phyloP scores from a whole-genome alignment of 2,797 vertebrate species.

The Uromys caudimaculatus region DNA sequence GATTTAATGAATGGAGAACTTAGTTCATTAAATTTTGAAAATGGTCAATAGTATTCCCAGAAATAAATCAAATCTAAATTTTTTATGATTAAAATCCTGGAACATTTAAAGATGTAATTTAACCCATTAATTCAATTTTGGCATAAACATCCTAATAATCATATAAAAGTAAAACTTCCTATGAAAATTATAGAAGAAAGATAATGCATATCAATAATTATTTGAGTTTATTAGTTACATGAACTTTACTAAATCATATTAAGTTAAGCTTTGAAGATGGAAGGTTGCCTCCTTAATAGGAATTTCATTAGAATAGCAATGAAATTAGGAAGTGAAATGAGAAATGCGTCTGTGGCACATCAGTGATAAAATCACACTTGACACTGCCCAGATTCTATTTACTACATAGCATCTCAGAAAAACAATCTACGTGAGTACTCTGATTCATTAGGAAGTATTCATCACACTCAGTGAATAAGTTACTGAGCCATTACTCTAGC shows the following conservation, averaged over 20 bases:
- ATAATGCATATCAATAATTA: neutral
- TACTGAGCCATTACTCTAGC: neutral
- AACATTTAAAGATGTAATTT: neutral
- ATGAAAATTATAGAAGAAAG: neutral
- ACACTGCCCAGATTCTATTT: neutral
- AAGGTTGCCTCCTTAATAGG: neutral
- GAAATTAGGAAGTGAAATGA: constrained; percentile 26
- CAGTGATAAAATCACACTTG: constrained; percentile 7
- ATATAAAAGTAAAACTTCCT: neutral
- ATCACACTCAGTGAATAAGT: neutral
- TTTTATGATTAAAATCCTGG: constrained; percentile 9
- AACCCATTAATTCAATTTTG: neutral
- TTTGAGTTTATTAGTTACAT: neutral
- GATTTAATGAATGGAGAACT: constrained; percentile 7
- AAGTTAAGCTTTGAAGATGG: neutral
- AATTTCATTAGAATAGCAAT: constrained; percentile 17
- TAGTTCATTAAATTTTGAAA: neutral
- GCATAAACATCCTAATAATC: neutral
- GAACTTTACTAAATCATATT: neutral
- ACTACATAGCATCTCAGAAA: neutral
- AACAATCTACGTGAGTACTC: neutral
- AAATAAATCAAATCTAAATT: neutral
- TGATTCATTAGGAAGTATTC: neutral
- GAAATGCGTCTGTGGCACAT: neutral
- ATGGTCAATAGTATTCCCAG: neutral